phyloP scores from a whole-genome alignment of 2,797 vertebrate species.

The Eupleurogrammus muticus region DNA sequence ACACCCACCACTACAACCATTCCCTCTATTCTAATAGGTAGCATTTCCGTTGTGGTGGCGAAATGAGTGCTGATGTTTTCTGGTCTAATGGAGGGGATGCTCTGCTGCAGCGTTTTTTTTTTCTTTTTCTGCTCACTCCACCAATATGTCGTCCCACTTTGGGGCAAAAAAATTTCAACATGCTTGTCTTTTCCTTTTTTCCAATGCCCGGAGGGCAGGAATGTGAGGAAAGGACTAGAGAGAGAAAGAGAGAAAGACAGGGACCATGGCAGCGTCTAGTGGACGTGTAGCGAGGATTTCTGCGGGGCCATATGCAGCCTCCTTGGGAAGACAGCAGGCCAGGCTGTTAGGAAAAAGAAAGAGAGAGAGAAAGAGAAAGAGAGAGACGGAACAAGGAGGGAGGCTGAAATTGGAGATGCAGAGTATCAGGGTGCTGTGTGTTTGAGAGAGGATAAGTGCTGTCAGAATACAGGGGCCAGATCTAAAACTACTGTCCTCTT shows the following conservation, averaged over 20 bases:
- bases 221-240: slow-evolving; percentile 39
- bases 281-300: slow-evolving; percentile 48
- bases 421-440: slow-evolving; percentile 44
- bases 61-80: slow-evolving; percentile 60
- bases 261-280: slow-evolving; percentile 48
- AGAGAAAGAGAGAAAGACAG: slow-evolving; percentile 28
- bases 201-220: slow-evolving; percentile 44
- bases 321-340: slow-evolving; percentile 51
- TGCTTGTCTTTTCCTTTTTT: slow-evolving; percentile 19
- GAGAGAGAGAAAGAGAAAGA: slow-evolving; percentile 14
- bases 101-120: slow-evolving; percentile 48
- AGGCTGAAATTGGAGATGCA: slow-evolving; percentile 40
- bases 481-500: slow-evolving; percentile 29
- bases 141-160: slow-evolving; percentile 50
- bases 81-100: slow-evolving; percentile 52
- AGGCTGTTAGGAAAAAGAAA: slow-evolving; percentile 24
- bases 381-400: slow-evolving; percentile 21
- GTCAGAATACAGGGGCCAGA: slow-evolving; percentile 36
- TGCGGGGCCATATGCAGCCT: slow-evolving; percentile 56
- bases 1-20: slow-evolving; percentile 4
- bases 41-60: slow-evolving; percentile 52
- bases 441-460: slow-evolving; percentile 33
- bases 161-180: slow-evolving; percentile 41
- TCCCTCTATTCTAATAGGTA: slow-evolving; percentile 44
- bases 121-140: slow-evolving; percentile 54